Conservation (phyloP, 2,113 vertebrate genomes). For the Ariopsis seemanni region DNA sequence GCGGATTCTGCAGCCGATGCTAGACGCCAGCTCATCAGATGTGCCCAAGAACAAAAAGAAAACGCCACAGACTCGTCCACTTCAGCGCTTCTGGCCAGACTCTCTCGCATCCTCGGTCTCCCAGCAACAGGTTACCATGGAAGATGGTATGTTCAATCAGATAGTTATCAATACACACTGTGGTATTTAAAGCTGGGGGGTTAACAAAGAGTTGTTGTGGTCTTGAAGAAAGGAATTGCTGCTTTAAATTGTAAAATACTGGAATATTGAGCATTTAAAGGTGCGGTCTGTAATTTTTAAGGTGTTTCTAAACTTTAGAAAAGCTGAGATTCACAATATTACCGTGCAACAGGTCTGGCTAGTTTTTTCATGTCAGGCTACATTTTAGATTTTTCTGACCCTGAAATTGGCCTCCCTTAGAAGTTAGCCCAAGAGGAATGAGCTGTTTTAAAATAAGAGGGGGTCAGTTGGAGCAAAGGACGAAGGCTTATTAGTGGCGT, state of each 20-base stretch:
- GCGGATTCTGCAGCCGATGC: constrained; percentile 87
- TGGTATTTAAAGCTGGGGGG: not conserved
- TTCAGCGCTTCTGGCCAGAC: constrained; percentile 89
- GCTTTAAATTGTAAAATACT: no score
- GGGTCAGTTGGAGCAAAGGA: not conserved
- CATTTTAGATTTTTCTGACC: not conserved
- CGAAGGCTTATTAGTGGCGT: not conserved
- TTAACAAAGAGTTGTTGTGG: not conserved
- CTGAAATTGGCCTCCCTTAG: not conserved
- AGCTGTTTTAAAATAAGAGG: not conserved
- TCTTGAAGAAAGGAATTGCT: not conserved
- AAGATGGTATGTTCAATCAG: constrained; percentile 72
- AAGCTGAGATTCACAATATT: not conserved
- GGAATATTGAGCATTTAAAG: not conserved
- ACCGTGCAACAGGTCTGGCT: not conserved
- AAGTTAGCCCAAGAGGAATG: not conserved
- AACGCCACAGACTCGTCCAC: constrained; percentile 82
- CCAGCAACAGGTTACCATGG: constrained; percentile 79
- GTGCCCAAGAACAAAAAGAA: constrained; percentile 87
- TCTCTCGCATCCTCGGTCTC: constrained; percentile 80
- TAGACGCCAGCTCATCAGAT: constrained; percentile 86
- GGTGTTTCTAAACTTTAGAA: not conserved
- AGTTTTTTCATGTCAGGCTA: not conserved
- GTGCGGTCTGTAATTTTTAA: not conserved
- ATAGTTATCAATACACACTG: not conserved